Conservation (phyloP, 1,140 invertebrate species). For the Drosophila athabasca region DNA sequence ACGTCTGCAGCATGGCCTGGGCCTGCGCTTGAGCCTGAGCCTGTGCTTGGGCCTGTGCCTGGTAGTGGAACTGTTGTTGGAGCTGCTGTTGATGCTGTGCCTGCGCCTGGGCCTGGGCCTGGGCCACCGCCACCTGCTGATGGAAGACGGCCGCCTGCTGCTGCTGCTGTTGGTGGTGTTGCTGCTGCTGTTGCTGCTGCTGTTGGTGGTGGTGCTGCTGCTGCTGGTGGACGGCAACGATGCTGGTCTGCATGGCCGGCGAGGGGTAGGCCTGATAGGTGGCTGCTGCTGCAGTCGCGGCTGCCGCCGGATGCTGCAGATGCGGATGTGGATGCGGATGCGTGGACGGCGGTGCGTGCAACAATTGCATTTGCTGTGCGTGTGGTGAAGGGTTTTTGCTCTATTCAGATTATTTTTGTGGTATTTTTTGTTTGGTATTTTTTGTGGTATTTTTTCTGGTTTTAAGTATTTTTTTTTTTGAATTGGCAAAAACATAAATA, state of each 20-base stretch:
- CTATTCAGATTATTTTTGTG: conserved; percentile 68
- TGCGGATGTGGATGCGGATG: conserved; percentile 67
- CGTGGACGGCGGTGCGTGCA: conserved; percentile 78
- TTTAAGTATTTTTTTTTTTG: conserved; percentile 48
- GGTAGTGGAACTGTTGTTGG: conserved; percentile 74
- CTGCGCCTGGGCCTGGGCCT: conserved; percentile 53
- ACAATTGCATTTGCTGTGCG: conserved; percentile 83
- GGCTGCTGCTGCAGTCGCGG: conserved; percentile 42
- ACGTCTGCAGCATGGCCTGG: conserved; percentile 78
- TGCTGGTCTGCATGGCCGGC: conserved; percentile 49
- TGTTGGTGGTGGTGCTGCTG: conserved; percentile 67
- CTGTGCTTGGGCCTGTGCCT: conserved; percentile 40
- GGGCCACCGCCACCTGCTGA: conserved; percentile 60
- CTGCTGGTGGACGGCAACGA: conserved; percentile 65
- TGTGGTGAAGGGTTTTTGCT: conserved; percentile 66
- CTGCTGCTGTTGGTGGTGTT: conserved; percentile 49
- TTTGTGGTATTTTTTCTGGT: conserved; percentile 19
- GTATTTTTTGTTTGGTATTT: conserved; percentile 53
- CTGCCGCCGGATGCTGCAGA: conserved; percentile 63
- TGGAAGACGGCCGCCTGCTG: conserved; percentile 54
- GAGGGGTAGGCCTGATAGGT: conserved; percentile 57
- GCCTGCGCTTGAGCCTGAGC: conserved; percentile 64
- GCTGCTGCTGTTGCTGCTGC: conserved; percentile 57
- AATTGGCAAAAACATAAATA: conserved; percentile 22
- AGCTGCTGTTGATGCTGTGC: conserved; percentile 50